A percentile compares a stretch with the other conserved stretches of the same genome.
Conservation (phyloP, 2,113 vertebrate genomes). For the Otolemur garnettii region DNA sequence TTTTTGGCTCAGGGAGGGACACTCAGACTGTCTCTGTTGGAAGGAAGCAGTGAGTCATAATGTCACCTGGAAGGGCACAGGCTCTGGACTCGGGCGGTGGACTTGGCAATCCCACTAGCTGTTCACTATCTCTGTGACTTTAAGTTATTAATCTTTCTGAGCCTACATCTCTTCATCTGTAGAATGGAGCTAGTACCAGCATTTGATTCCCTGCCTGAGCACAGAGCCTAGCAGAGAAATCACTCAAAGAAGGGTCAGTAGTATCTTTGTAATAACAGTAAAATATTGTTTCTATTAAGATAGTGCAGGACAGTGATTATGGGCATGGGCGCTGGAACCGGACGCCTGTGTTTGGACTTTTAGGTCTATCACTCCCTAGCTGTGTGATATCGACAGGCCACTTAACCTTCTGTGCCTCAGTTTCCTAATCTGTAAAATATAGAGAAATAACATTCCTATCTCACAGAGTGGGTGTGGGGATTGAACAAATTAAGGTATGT, state of each 20-base stretch:
- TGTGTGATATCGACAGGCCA: neutral
- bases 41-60: neutral
- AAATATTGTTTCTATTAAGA: neutral
- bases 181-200: neutral
- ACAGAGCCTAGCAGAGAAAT: neutral
- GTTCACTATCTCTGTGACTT: neutral
- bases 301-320: neutral
- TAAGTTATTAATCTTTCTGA: neutral
- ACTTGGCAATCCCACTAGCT: neutral
- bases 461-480: neutral
- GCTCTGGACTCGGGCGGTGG: neutral
- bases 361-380: too few species aligned
- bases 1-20: neutral
- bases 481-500: neutral
- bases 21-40: neutral
- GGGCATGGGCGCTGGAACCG: neutral
- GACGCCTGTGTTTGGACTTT: neutral
- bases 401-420: neutral
- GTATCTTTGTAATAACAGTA: neutral
- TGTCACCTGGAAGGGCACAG: neutral
- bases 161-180: neutral
- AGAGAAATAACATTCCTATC: neutral
- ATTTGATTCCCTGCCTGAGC: neutral
- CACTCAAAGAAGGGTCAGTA: neutral
- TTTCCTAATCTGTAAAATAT: neutral